Conservation (phyloP, 2,797 vertebrate genomes). For the Hemitrygon akajei region DNA sequence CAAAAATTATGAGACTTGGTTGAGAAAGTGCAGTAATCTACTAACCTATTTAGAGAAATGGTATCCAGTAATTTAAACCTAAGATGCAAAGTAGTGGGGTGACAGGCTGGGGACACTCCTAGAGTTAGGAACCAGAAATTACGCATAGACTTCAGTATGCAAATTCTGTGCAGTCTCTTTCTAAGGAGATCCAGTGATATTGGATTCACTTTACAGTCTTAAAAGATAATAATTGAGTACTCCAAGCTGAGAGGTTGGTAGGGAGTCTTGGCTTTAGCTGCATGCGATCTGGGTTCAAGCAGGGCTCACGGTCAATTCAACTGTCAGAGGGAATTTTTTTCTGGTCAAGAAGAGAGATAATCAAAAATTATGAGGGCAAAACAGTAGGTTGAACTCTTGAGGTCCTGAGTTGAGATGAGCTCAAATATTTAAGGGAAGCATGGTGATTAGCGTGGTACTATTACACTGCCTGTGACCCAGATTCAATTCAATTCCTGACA, state of each 20-base stretch:
- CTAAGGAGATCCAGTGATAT: neutral
- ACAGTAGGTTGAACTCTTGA: neutral
- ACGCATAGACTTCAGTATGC: neutral
- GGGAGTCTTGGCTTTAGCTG: neutral
- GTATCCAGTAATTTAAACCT: neutral
- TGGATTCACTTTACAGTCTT: neutral
- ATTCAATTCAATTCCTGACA: no score
- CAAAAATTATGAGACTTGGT: neutral
- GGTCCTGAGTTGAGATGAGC: neutral
- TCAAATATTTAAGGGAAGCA: no score
- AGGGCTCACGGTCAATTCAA: neutral
- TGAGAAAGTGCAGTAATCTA: neutral
- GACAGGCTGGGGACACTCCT: neutral
- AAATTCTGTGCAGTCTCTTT: no score
- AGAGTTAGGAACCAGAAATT: neutral
- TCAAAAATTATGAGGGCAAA: neutral
- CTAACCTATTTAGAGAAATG: neutral
- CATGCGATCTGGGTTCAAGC: neutral
- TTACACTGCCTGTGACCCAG: no score
- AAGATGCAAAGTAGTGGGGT: neutral
- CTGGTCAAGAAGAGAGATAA: neutral
- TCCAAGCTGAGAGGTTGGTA: neutral
- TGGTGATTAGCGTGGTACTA: no score
- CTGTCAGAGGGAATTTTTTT: neutral
- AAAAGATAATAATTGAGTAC: neutral